These are phyloP conservation scores for Rhorus exstirpatorius DNA, from an alignment of 2,888 invertebrate species.

Conservation along the genomic window DNA sequence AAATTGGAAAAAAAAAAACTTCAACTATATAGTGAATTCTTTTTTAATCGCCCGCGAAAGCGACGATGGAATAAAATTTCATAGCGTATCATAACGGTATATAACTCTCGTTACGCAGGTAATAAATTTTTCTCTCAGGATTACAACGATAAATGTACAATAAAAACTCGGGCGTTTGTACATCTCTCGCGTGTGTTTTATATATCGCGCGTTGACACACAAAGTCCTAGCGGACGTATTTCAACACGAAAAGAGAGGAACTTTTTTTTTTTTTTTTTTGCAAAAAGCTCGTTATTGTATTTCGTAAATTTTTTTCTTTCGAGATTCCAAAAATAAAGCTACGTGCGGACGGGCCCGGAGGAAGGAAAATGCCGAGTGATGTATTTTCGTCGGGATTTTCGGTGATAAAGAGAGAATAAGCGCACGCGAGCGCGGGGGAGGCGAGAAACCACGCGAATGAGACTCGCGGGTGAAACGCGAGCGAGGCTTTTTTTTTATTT, in stretches of 20 bases:
- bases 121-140: slow-evolving; percentile 37
- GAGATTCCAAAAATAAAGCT: slow-evolving; percentile 60
- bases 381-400: slow-evolving; percentile 62
- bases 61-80: too few species aligned
- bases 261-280: not conserved
- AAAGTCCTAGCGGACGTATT: slow-evolving; percentile 28
- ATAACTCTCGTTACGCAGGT: slow-evolving; percentile 26
- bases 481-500: not conserved
- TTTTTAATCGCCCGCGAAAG: too few species aligned
- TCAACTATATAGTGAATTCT: too few species aligned
- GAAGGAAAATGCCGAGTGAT: slow-evolving; percentile 30
- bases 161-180: not conserved
- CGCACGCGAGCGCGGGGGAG: not conserved
- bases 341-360: slow-evolving; percentile 22
- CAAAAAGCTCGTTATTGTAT: slow-evolving; percentile 19
- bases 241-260: slow-evolving; percentile 4
- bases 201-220: slow-evolving; percentile 7
- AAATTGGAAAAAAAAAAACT: slow-evolving; percentile 1
- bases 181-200: too few species aligned
- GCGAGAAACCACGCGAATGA: too few species aligned
- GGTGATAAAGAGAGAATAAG: slow-evolving; percentile 10
- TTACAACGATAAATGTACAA: slow-evolving; percentile 32
- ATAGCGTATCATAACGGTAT: too few species aligned
- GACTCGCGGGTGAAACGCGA: not conserved
- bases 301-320: slow-evolving; percentile 59